Evolutionary conservation across 1,140 invertebrate genomes (phyloP).

Genomic region (Bactericera cockerelli): DNA sequence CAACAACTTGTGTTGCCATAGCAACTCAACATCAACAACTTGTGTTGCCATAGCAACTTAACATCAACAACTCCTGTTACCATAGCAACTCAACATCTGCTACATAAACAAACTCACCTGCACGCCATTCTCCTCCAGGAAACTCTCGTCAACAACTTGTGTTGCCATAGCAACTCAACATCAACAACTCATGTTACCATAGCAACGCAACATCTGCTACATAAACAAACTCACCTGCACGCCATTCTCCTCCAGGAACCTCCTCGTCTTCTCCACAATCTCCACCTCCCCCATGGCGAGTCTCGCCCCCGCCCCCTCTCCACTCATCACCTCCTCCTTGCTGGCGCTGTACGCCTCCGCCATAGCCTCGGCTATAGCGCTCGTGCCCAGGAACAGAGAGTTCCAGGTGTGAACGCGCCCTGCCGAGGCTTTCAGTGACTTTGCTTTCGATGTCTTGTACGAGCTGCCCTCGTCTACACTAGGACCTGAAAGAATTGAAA

Average conservation of each 20-base stretch:
- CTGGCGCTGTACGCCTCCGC: constrained; percentile 70
- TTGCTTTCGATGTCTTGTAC: constrained; percentile 75
- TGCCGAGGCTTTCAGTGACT: constrained; percentile 60
- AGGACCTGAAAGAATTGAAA: neutral
- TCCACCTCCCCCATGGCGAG: constrained; percentile 94
- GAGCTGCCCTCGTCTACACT: constrained; percentile 35
- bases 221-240: constrained; percentile 27
- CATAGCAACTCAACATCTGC: too few species aligned
- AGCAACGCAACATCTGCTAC: too few species aligned
- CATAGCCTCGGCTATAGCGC: constrained; percentile 85
- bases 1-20: too few species aligned
- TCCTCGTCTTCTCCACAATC: constrained; percentile 73
- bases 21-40: too few species aligned
- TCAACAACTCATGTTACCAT: too few species aligned
- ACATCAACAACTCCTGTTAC: too few species aligned
- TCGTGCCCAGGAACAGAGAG: constrained; percentile 79
- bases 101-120: too few species aligned
- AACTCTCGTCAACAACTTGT: too few species aligned
- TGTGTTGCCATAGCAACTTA: too few species aligned
- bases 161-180: too few species aligned
- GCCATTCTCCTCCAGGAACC: constrained; percentile 78
- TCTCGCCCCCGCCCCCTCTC: constrained; percentile 61
- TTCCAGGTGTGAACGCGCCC: constrained; percentile 89
- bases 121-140: too few species aligned
- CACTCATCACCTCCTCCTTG: constrained; percentile 56